These are phyloP conservation scores for Leuciscus waleckii DNA, from an alignment of 2,797 vertebrate genomes.

Conservation along the genomic window DNA sequence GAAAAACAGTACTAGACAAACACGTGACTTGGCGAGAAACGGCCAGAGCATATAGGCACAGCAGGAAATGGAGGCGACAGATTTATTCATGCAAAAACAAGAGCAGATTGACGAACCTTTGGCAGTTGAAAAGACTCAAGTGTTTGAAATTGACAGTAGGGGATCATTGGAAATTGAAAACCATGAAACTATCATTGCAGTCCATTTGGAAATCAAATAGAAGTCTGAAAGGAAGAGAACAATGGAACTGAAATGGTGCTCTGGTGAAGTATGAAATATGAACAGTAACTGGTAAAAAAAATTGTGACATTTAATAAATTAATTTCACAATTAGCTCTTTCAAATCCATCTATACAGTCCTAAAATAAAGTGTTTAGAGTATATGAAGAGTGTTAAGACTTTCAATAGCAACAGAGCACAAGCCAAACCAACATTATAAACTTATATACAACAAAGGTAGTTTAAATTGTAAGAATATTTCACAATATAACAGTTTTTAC, in stretches of 20 bases:
- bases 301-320: not conserved
- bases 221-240: not conserved
- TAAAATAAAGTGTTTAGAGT: too few relatives aligned
- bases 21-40: conserved; percentile 55
- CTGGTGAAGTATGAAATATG: not conserved
- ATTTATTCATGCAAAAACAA: conserved; percentile 58
- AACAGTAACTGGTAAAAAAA: not conserved
- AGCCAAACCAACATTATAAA: too few relatives aligned
- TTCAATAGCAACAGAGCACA: too few relatives aligned
- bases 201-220: not conserved
- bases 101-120: conserved; percentile 25
- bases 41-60: conserved; percentile 49
- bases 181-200: not conserved
- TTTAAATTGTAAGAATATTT: too few relatives aligned
- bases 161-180: conserved; percentile 2
- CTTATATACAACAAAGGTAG: too few relatives aligned
- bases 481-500: not conserved
- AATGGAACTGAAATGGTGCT: not conserved
- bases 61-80: conserved; percentile 59
- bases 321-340: not conserved
- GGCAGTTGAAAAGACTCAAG: conserved; percentile 14
- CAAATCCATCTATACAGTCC: too few relatives aligned
- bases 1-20: conserved; percentile 63
- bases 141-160: conserved; percentile 15
- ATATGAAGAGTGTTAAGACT: too few relatives aligned